phyloP scores from a whole-genome alignment of 2,113 vertebrate genomes.

The Erythrolamprus reginae region DNA sequence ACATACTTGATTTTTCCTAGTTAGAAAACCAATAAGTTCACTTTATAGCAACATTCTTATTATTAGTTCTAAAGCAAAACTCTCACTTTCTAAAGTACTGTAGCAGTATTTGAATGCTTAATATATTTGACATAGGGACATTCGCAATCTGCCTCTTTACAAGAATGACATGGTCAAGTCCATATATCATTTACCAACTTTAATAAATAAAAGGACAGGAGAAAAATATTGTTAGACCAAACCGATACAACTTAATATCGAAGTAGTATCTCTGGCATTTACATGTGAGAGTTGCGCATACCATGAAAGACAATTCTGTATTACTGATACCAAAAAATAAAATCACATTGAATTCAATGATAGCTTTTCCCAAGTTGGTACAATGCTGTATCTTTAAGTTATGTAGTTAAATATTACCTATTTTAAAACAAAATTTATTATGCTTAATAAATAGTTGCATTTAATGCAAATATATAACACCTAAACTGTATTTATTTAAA shows the following conservation, averaged over 20 bases:
- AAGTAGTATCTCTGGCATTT: background rate
- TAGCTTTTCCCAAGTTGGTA: background rate
- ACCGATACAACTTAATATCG: slow-evolving; percentile 1
- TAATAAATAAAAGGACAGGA: background rate
- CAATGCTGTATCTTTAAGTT: background rate
- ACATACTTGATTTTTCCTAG: background rate
- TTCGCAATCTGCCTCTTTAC: background rate
- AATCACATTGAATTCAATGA: background rate
- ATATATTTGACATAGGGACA: background rate
- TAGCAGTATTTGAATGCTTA: background rate
- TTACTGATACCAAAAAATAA: background rate
- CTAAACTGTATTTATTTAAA: slow-evolving; percentile 45
- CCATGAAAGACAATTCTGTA: background rate
- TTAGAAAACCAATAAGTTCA: background rate
- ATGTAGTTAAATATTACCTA: background rate
- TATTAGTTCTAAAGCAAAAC: background rate
- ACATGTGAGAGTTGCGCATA: background rate
- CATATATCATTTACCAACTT: background rate
- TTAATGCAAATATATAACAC: slow-evolving; percentile 53
- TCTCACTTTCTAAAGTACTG: background rate
- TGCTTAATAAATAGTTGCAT: slow-evolving; percentile 51
- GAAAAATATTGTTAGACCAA: background rate
- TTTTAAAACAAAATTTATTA: slow-evolving; percentile 22
- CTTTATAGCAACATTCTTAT: background rate
- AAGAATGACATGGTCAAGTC: background rate